Conservation (phyloP, 2,888 invertebrate genomes). For the Chrysomela aeneicollis region DNA sequence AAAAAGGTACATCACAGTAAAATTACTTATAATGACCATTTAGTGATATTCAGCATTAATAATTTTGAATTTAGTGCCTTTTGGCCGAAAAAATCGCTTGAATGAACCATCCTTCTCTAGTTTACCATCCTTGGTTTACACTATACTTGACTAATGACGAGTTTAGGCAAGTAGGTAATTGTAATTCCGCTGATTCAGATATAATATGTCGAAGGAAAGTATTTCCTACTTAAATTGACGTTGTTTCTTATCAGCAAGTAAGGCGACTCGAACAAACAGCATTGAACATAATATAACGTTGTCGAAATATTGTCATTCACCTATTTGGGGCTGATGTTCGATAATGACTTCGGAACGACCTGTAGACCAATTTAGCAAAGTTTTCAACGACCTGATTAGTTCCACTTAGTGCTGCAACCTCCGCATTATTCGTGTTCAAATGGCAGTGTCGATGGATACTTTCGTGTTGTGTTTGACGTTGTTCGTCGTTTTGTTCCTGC, state of each 20-base stretch:
- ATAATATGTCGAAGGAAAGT: too few relatives aligned
- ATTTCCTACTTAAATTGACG: neutral
- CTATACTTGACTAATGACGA: too few relatives aligned
- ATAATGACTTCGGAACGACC: conserved; percentile 1
- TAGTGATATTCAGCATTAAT: too few relatives aligned
- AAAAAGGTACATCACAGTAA: too few relatives aligned
- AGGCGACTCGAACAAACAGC: neutral
- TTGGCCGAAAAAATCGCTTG: too few relatives aligned
- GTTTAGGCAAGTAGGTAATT: too few relatives aligned
- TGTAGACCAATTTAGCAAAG: neutral
- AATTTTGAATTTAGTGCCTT: too few relatives aligned
- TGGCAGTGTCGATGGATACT: conserved; percentile 39
- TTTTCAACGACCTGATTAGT: neutral
- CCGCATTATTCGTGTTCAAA: conserved; percentile 15
- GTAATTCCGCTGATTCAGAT: too few relatives aligned
- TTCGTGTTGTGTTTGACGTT: conserved; percentile 41
- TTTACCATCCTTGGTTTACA: too few relatives aligned
- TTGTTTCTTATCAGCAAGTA: neutral
- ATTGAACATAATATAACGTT: neutral
- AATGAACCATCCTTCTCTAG: too few relatives aligned
- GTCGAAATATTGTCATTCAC: conserved; percentile 10
- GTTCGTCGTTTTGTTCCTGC: conserved; percentile 40
- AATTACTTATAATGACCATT: too few relatives aligned
- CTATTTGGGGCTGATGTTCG: neutral
- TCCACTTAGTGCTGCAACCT: neutral